Base-by-base conservation (phyloP, 2,797 vertebrate genomes). In the Phoebastria nigripes region DNA sequence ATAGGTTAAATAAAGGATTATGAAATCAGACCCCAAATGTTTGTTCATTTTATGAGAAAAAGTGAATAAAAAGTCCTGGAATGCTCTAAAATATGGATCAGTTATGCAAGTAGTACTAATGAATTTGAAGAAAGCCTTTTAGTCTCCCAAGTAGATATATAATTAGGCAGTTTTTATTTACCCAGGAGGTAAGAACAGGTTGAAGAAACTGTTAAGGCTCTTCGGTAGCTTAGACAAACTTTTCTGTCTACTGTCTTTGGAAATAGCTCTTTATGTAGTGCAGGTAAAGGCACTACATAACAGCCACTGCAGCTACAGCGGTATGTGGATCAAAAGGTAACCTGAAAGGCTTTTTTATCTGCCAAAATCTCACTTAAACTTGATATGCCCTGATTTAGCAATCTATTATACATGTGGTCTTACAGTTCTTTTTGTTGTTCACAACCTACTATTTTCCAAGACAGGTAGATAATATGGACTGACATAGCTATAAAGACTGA, bases 131-230 rank as follows among this genome's bases (percentile, higher is more conserved):
- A 85, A 93, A 67, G 37, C 21, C n/a, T 89, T 91, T 91, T 56
- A 87, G 37, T 71, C 37, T 89, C 65, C 35, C 19, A 55, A 51
- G 39, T 82, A 93, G 82, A 93, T 79, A 82, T 46, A 47, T 41
- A 94, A 76, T 83, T 88, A 67, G n/a, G 22, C 65, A 61, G 33
- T 6, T 96, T 89, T 82, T 91, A 85, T 94, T 96, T 93, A 88
- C 47, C 41, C 35, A 80, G 52, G 59, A 94, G 89, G 88, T 77
- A 94, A 93, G 81, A 93, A 81, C 25, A 88, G 9, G 19, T 63
- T 76, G 35, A 90, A 93, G 56, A 85, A 93, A 89, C n/a, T 86
- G 35, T 72, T 92, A 82, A 82, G 35, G 24, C 22, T 92, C 44
- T 92, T 82, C 11, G 19, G 82, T 67, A 90, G 49, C 37, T 82